phyloP scores from a whole-genome alignment of 2,797 vertebrate species.

The Smutsia gigantea region DNA sequence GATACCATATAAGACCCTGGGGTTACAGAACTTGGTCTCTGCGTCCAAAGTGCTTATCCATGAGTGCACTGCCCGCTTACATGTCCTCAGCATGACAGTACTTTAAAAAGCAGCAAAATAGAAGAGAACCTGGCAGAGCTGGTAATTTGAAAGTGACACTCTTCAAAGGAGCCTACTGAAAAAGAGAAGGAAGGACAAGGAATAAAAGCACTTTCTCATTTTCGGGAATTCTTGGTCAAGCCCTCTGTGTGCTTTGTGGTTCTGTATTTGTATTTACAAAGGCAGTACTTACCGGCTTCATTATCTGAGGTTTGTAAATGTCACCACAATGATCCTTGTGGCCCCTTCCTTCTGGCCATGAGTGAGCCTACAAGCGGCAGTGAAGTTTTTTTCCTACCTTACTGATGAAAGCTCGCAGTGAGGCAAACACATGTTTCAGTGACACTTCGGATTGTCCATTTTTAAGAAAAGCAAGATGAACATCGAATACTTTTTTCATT shows the following conservation, averaged over 20 bases:
- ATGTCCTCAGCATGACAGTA: background rate
- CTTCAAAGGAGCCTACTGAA: background rate
- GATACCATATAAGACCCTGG: background rate
- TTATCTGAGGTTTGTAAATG: background rate
- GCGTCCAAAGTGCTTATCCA: background rate
- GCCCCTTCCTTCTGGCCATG: background rate
- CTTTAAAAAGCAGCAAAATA: background rate
- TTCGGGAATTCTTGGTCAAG: background rate
- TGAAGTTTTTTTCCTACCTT: slow-evolving; percentile 88
- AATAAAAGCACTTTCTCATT: background rate
- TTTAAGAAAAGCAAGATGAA: slow-evolving; percentile 95
- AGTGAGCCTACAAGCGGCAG: background rate
- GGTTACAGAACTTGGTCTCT: slow-evolving; percentile 1
- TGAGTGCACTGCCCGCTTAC: background rate
- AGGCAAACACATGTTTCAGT: slow-evolving; percentile 94
- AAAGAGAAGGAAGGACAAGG: background rate
- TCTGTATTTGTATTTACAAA: background rate
- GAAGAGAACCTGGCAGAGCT: background rate
- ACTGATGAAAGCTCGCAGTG: slow-evolving; percentile 94
- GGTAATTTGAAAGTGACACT: background rate
- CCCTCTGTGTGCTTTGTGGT: background rate
- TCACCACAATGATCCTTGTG: background rate
- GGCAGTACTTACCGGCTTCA: background rate
- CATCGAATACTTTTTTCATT: slow-evolving; percentile 97
- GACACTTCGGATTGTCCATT: slow-evolving; percentile 95